Evolutionary conservation across 2,113 vertebrate genomes (phyloP), one percentile per base, ranked within the genome.

Genomic region (Indri indri): DNA sequence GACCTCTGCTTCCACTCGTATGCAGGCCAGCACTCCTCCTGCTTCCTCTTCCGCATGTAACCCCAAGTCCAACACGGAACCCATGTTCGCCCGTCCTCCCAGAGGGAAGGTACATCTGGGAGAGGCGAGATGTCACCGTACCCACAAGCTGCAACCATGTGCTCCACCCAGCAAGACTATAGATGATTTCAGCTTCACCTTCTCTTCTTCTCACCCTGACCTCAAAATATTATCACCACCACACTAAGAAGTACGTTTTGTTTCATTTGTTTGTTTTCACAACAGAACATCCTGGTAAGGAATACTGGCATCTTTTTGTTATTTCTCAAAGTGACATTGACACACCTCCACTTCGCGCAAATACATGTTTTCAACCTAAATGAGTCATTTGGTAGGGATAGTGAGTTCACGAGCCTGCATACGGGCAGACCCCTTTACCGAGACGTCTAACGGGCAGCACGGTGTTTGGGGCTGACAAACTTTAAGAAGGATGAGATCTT

Each of bases 321-420:
- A 57, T 61, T 66, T 57, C 25, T 22, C 81, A 57, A 42, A 82
- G 74, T 74, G 90, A 94, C 61, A 79, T 0, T 54, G 61, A 83
- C 83, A 54, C 54, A 65, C 76, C 18, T 30, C 86, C 8, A 70
- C 54, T 42, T 91, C 47, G 40, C 37, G 18, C 25, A 81, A 65
- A 90, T 50, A 85, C 79, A 40, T 8, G 61, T 61, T 66, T 93
- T 61, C 74, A 37, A 82, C 34, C 61, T 73, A 42, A 77, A 54
- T 42, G 90, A 82, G 54, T 76, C 83, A 66, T 2, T 25, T 47
- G 42, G 61, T 16, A 8, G 37, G 45, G 47, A 93, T 18, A 82
- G 30, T 6, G 45, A 88, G 59, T 52, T 25, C 12, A 0, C 42
- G 70, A 74, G 77, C 6, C 52, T 61, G 47, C 20, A 22, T 2